Evolutionary conservation across 2,113 vertebrate genomes (phyloP), one percentile per base, ranked within the genome.

Genomic region (Pipa parva): DNA sequence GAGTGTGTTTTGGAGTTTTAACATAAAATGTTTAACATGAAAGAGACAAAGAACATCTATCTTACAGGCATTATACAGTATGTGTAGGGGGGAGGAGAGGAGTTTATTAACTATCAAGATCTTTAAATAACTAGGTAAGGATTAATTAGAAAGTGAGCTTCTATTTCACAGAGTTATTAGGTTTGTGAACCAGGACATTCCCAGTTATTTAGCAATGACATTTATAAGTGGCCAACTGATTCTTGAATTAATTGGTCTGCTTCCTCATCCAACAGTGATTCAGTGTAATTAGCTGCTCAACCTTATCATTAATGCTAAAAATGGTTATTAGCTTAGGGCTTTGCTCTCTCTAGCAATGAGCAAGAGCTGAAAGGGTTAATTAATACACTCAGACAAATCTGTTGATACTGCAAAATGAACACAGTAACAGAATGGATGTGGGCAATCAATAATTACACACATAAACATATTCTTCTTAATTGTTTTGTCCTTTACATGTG

Each of bases 81-180:
- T n/a, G n/a, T n/a, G n/a, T n/a, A n/a, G n/a, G n/a, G n/a, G n/a
- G n/a, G n/a, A n/a, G n/a, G n/a, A n/a, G n/a, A n/a, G 15, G 39
- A n/a, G 39, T 42, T 42, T 42, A 42, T 42, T 42, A 42, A n/a
- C 39, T 42, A 42, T 18, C 39, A 42, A 4, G 17, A 15, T 42
- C 39, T 42, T 42, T 42, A 42, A 42, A 42, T 42, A 42, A 42
- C 39, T 42, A 42, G 39, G 39, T 28, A 24, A 54, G 49, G 66
- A 49, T 70, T 70, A 70, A 70, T 70, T 61, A 70, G 59, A 61
- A 60, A 70, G 66, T 70, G 61, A 54, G 66, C 57, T 70, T 58
- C 42, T 70, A 54, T 60, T 70, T 42, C 66, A 52, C 37, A 49
- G n/a, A 31, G 60, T 70, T 70, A 70, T 70, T 70, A 61, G 66